Evolutionary conservation across 64 coral and sea anemone species (phyloP), one percentile per base, ranked within the genome.

Genomic region (Montipora capricornis): DNA sequence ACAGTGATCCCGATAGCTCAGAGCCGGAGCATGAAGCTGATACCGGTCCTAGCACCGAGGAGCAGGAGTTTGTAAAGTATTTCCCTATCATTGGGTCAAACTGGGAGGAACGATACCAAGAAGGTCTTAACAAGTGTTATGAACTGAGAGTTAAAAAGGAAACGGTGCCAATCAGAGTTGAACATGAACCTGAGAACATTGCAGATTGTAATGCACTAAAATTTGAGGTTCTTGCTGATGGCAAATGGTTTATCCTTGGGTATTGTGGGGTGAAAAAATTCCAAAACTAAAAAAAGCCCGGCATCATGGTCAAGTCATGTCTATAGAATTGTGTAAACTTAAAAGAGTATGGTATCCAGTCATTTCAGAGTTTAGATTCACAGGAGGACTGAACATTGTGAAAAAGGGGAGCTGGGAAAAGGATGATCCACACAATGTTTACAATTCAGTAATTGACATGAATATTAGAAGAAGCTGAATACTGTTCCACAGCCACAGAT

Each of bases 241-340:
- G 20, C 16, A 15, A 87, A 2, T 87, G 84, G 67, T 17, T 73
- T 71, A 73, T 87, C 20, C 20, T 87, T 44, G 83, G 67, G 2
- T 87, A 70, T 16, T 87, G 83, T 59, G 66, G 83, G 14, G 44
- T 71, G 46, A 37, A 87, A 86, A 86, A 46, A 66, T 70, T 16
- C 82, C 82, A 6, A 86, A 86, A 53, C 60, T 86, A 16, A 61
- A 60, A 79, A 90, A 55, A 75, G 88, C 88, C 3, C 57, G 79
- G 46, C 22, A 76, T 4, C 46, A 70, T 16, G 4, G 61, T 37
- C 19, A 90, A 79, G 76, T 79, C 48, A 24, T 17, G 2, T 78
- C 48, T 17, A 17, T 89, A 89, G 53, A 57, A 57, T 8, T 57
- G 53, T 57, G 53, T 57, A 57, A 6, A 8, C 11, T 57, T 6